Conservation (phyloP, 1,140 invertebrate genomes). For the Coelopa frigida region DNA sequence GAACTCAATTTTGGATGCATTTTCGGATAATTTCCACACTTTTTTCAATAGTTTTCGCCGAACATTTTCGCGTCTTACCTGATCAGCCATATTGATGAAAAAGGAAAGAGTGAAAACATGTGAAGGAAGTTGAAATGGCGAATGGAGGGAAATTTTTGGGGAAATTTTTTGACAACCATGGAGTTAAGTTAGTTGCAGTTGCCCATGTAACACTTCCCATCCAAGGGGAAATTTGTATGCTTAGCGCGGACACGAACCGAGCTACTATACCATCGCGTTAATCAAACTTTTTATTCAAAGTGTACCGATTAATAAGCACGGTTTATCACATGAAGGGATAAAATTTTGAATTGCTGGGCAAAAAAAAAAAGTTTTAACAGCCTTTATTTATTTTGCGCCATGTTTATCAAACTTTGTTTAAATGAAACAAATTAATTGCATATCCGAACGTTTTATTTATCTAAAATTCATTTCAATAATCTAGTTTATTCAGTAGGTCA, state of each 20-base stretch:
- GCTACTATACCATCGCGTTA: too few species aligned
- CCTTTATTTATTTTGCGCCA: background rate
- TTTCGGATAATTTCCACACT: slow-evolving; percentile 11
- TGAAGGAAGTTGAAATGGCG: slow-evolving; percentile 10
- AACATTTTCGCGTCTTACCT: slow-evolving; percentile 35
- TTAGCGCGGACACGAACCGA: background rate
- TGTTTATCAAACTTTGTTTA: too few species aligned
- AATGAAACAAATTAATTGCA: too few species aligned
- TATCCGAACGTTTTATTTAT: too few species aligned
- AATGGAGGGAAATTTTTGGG: background rate
- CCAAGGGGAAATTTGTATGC: background rate
- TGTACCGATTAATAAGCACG: background rate
- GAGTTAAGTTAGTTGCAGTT: slow-evolving; percentile 9
- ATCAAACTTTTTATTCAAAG: background rate
- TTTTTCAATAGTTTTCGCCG: slow-evolving; percentile 28
- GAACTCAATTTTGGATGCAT: too few species aligned
- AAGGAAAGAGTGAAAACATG: slow-evolving; percentile 32
- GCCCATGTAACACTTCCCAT: background rate
- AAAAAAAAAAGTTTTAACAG: background rate
- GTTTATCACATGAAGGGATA: background rate
- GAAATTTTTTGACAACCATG: slow-evolving; percentile 6
- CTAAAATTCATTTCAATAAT: too few species aligned
- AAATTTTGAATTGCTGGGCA: background rate
- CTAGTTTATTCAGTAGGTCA: too few species aligned
- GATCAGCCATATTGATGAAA: slow-evolving; percentile 46